These are phyloP conservation scores for Archocentrus centrarchus DNA, from an alignment of 2,113 vertebrate species.

Conservation along the genomic window DNA sequence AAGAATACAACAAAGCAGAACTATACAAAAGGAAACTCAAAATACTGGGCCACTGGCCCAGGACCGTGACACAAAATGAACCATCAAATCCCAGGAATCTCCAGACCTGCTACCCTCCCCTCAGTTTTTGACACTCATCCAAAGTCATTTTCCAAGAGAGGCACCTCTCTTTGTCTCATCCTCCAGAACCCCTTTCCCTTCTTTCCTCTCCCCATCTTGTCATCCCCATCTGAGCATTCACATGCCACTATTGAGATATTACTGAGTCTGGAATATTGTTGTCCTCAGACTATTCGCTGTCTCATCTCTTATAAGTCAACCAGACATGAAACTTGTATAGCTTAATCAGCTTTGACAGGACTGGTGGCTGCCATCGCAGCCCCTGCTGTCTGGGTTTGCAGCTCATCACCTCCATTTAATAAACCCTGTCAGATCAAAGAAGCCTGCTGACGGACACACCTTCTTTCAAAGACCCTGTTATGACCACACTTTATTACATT, in stretches of 20 bases:
- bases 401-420: conserved; percentile 54
- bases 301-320: neutral
- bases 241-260: conserved; percentile 37
- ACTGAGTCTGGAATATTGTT: conserved; percentile 17
- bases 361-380: conserved; percentile 41
- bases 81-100: neutral
- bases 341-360: conserved; percentile 59
- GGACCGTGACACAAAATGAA: fast-evolving
- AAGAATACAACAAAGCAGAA: too few relatives aligned
- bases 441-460: conserved; percentile 12
- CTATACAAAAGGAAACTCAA: too few relatives aligned
- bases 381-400: conserved; percentile 37
- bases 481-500: neutral
- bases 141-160: conserved; percentile 25
- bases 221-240: conserved; percentile 8
- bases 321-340: conserved; percentile 22
- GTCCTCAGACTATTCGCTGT: neutral
- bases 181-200: conserved; percentile 8
- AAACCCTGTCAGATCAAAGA: conserved; percentile 45
- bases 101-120: neutral
- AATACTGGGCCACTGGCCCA: too few relatives aligned
- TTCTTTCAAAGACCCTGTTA: neutral
- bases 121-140: conserved; percentile 21
- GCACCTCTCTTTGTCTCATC: conserved; percentile 2
- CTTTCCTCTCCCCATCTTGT: neutral